A percentile compares a stretch with the other conserved stretches of the same genome.
Evolutionary conservation across 2,888 invertebrate genomes (phyloP).

Genomic region (Megaustenia siamemsis): DNA sequence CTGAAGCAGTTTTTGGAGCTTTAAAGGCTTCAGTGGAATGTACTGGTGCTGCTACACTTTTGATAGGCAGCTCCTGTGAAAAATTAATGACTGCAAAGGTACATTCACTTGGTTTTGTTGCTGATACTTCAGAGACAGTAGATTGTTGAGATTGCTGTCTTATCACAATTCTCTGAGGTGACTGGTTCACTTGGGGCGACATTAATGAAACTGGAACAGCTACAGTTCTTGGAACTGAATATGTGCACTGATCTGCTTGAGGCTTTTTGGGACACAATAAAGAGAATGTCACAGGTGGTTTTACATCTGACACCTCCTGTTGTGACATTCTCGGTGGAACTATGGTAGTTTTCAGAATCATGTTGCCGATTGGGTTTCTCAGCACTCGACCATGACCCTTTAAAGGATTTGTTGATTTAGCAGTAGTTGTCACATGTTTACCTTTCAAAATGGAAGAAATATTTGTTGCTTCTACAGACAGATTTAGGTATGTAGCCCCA

Average conservation of each 20-base stretch:
- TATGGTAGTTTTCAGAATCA: conserved; percentile 40
- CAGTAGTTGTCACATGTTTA: not conserved
- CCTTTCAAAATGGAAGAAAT: conserved; percentile 46
- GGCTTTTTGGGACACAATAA: conserved; percentile 14
- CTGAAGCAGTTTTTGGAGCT: conserved; percentile 39
- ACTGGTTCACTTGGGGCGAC: not conserved
- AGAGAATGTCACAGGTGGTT: conserved; percentile 29
- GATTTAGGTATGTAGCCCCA: conserved; percentile 38
- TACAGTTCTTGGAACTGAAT: not conserved
- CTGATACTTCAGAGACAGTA: not conserved
- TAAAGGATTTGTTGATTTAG: conserved; percentile 26
- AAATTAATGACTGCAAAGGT: conserved; percentile 13
- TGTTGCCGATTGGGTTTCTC: conserved; percentile 19
- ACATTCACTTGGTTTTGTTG: not conserved
- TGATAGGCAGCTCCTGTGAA: conserved; percentile 25
- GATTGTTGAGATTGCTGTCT: conserved; percentile 6
- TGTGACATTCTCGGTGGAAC: conserved; percentile 5
- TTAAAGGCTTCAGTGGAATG: not conserved
- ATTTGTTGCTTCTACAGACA: conserved; percentile 44
- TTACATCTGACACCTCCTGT: not conserved
- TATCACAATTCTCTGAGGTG: conserved; percentile 24
- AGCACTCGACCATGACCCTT: conserved; percentile 47
- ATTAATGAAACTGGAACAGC: not conserved
- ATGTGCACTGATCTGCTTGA: not conserved
- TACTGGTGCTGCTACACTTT: not conserved